These are phyloP conservation scores for Hycleus cichorii DNA, from an alignment of 1,140 invertebrate genomes.

Conservation along the genomic window DNA sequence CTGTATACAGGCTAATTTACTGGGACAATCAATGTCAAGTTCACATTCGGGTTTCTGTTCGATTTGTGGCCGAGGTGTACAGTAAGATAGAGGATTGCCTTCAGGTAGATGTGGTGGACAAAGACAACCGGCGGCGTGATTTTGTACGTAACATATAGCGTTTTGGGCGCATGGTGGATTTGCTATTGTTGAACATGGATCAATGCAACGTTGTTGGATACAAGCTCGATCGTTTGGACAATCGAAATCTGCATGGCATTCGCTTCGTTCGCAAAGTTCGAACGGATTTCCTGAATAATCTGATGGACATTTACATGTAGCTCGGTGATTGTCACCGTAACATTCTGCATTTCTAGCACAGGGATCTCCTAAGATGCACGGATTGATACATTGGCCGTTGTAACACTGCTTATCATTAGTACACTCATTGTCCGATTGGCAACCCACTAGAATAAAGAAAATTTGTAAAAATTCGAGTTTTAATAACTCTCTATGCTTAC, in stretches of 20 bases:
- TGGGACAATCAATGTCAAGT: constrained; percentile 71
- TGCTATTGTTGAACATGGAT: constrained; percentile 59
- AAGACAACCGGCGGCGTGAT: constrained; percentile 65
- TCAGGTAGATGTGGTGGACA: constrained; percentile 66
- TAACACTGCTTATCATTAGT: constrained; percentile 67
- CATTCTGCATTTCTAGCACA: constrained; percentile 79
- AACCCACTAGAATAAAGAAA: constrained; percentile 39
- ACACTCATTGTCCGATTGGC: constrained; percentile 74
- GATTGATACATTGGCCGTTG: constrained; percentile 71
- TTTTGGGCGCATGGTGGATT: constrained; percentile 68
- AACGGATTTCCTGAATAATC: constrained; percentile 70
- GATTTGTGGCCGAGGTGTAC: constrained; percentile 48
- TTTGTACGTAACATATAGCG: constrained; percentile 67
- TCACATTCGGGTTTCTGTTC: constrained; percentile 62
- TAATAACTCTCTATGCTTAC: constrained; percentile 40
- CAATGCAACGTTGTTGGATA: constrained; percentile 60
- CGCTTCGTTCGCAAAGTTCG: constrained; percentile 65
- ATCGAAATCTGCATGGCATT: constrained; percentile 69
- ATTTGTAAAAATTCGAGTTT: not conserved
- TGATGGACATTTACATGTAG: constrained; percentile 65
- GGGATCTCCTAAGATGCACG: constrained; percentile 67
- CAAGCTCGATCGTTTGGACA: constrained; percentile 66
- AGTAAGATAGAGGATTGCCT: constrained; percentile 73
- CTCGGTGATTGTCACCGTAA: constrained; percentile 65
- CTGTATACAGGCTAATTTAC: constrained; percentile 69